These are phyloP conservation scores for Eospalax fontanierii DNA, from an alignment of 2,797 vertebrate genomes.

Conservation along the genomic window DNA sequence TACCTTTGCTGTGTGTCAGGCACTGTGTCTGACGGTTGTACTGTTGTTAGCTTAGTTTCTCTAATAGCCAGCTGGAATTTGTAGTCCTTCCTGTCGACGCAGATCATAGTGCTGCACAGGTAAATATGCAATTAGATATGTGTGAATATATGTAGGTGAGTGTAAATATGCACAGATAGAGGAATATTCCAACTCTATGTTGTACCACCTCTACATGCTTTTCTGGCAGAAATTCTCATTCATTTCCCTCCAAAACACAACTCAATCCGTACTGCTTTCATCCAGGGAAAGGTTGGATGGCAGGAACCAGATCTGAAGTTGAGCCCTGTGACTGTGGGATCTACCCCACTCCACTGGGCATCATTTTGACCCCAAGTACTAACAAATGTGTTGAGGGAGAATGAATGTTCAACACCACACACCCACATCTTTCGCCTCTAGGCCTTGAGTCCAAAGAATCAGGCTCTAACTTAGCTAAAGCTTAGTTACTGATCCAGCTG, in stretches of 20 bases:
- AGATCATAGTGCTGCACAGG: not conserved
- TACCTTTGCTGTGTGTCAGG: not conserved
- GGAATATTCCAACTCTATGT: not conserved
- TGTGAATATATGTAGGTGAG: not conserved
- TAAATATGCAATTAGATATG: not conserved
- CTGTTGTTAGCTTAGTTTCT: not conserved
- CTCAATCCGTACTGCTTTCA: not conserved
- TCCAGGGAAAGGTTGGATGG: not conserved
- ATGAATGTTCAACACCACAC: no score
- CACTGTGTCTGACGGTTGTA: not conserved
- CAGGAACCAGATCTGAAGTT: not conserved
- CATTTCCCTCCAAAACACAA: not conserved
- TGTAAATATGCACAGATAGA: not conserved
- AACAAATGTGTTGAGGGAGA: not conserved
- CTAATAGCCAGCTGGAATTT: not conserved
- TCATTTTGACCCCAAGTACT: not conserved
- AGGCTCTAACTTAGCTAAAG: not conserved
- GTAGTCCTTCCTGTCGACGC: not conserved
- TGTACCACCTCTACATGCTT: not conserved
- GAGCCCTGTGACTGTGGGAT: no score
- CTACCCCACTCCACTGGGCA: no score
- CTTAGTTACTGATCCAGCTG: not conserved
- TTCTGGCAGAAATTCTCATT: not conserved
- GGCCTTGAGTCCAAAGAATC: not conserved
- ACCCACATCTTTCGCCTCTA: not conserved